These are phyloP conservation scores for Microchrysa polita DNA, from an alignment of 2,888 invertebrate species.

Conservation along the genomic window DNA sequence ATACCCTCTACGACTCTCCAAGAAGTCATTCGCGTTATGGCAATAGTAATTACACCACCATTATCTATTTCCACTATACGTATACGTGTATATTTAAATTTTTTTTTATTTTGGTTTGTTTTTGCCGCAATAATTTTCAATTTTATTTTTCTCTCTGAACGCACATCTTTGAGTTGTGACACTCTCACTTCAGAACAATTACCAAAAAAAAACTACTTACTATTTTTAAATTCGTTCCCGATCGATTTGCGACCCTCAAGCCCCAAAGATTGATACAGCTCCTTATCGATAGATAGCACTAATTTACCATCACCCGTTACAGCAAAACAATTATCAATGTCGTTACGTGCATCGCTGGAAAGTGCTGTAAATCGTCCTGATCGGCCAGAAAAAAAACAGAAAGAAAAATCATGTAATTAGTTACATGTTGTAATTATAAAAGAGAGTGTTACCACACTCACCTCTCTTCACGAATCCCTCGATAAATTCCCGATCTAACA, in stretches of 20 bases:
- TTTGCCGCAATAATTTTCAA: too few relatives aligned
- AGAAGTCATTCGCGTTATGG: too few relatives aligned
- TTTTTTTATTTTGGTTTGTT: too few relatives aligned
- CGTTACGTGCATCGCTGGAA: slow-evolving; percentile 58
- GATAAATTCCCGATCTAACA: slow-evolving; percentile 66
- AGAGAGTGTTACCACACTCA: slow-evolving; percentile 54
- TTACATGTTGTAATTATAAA: slow-evolving; percentile 24
- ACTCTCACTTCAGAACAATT: slow-evolving; percentile 7
- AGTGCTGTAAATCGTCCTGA: slow-evolving; percentile 65
- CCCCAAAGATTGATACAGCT: slow-evolving; percentile 67
- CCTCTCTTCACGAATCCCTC: slow-evolving; percentile 69
- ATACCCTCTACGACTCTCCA: too few relatives aligned
- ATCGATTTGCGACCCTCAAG: slow-evolving; percentile 63
- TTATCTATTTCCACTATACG: too few relatives aligned
- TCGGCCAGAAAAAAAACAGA: slow-evolving; percentile 48
- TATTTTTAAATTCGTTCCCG: slow-evolving; percentile 20
- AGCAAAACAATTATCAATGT: slow-evolving; percentile 66
- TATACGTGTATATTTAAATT: too few relatives aligned
- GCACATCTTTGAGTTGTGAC: slow-evolving; percentile 22
- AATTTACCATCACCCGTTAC: slow-evolving; percentile 67
- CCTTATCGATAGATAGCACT: slow-evolving; percentile 65
- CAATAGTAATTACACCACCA: too few relatives aligned
- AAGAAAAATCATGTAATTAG: slow-evolving; percentile 29
- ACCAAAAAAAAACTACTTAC: slow-evolving; percentile 19
- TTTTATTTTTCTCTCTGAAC: too few relatives aligned